These are phyloP conservation scores for Strigamia maritima DNA, from an alignment of 2,888 invertebrate species.

Conservation along the genomic window DNA sequence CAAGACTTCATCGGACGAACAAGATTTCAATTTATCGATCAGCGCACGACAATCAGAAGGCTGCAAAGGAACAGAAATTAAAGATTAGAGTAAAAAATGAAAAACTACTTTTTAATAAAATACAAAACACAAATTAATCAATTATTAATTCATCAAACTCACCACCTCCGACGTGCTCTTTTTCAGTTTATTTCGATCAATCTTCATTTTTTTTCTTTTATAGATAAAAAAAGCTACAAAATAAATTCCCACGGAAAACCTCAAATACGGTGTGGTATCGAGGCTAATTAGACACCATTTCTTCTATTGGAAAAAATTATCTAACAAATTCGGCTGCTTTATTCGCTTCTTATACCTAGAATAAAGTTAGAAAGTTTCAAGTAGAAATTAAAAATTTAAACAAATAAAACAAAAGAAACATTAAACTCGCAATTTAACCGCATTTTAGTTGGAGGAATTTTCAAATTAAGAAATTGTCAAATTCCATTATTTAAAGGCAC, in stretches of 20 bases:
- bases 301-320: background rate
- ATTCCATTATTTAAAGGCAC: background rate
- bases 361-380: background rate
- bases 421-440: background rate
- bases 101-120: too few species aligned
- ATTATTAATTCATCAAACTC: too few species aligned
- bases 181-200: constrained; percentile 73
- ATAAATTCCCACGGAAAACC: background rate
- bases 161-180: constrained; percentile 79
- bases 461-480: too few species aligned
- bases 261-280: background rate
- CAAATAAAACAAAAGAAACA: background rate
- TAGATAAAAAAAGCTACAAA: background rate
- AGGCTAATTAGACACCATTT: background rate
- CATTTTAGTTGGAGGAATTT: too few species aligned
- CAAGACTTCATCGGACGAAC: constrained; percentile 62
- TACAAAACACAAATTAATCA: too few species aligned
- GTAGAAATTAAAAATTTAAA: background rate
- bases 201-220: constrained; percentile 63
- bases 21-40: constrained; percentile 67
- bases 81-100: too few species aligned
- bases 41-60: constrained; percentile 72
- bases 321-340: background rate
- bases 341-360: background rate
- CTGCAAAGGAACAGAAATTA: constrained; percentile 48